phyloP scores from a whole-genome alignment of 1,140 invertebrate species.

The Penaeus indicus region DNA sequence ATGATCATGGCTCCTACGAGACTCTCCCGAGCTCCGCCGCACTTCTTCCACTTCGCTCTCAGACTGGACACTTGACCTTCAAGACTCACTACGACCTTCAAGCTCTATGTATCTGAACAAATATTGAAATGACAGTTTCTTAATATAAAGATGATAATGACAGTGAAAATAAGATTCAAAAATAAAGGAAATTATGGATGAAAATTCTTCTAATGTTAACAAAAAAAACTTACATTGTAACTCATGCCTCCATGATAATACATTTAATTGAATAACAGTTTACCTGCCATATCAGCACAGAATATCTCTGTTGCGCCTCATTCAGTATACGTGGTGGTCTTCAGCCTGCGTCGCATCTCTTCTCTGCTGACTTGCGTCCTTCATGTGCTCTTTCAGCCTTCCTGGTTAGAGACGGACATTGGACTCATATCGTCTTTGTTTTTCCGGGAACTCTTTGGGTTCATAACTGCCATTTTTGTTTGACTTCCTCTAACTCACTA shows the following conservation, averaged over 20 bases:
- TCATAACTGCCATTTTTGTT: conserved; percentile 18
- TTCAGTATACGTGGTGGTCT: conserved; percentile 33
- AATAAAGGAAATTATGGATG: no score
- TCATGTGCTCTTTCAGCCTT: conserved; percentile 59
- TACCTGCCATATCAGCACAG: conserved; percentile 51
- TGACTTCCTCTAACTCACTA: conserved; percentile 29
- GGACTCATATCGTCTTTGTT: conserved; percentile 50
- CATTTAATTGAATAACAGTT: background rate
- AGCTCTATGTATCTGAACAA: conserved; percentile 48
- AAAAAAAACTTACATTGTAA: background rate
- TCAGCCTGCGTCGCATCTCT: conserved; percentile 49
- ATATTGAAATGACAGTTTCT: background rate
- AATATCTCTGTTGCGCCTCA: conserved; percentile 52
- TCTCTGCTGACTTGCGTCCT: conserved; percentile 55
- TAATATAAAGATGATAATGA: no score
- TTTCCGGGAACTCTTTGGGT: conserved; percentile 50
- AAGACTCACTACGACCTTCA: conserved; percentile 41
- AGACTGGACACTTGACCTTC: conserved; percentile 35
- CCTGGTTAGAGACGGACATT: conserved; percentile 57
- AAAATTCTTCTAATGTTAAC: no score
- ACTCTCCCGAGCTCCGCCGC: conserved; percentile 9
- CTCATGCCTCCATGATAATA: background rate
- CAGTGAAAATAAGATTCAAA: background rate
- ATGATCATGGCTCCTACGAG: conserved; percentile 37
- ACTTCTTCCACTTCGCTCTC: conserved; percentile 49